These are phyloP conservation scores for Diploptera punctata DNA, from an alignment of 2,888 invertebrate species.

Conservation along the genomic window DNA sequence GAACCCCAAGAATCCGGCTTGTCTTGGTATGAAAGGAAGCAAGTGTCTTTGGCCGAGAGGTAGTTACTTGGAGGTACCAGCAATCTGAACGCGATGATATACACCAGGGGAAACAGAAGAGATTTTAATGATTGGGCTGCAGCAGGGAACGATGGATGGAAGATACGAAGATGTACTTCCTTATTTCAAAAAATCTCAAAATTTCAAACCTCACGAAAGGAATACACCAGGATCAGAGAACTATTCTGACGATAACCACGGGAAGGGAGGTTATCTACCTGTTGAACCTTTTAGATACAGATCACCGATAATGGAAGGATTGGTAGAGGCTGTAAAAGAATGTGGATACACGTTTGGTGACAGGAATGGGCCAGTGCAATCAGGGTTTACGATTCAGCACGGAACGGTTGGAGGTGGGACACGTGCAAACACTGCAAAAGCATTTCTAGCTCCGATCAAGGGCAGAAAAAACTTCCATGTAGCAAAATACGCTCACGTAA, in stretches of 20 bases:
- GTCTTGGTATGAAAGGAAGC: conserved; percentile 44
- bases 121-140: conserved; percentile 39
- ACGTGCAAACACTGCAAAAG: conserved; percentile 52
- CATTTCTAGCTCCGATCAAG: conserved; percentile 48
- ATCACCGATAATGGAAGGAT: conserved; percentile 50
- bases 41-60: conserved; percentile 53
- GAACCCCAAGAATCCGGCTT: conserved; percentile 52
- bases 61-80: conserved; percentile 52
- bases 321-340: conserved; percentile 51
- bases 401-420: conserved; percentile 51
- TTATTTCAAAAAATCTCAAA: conserved; percentile 86
- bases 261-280: conserved; percentile 50
- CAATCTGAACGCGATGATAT: conserved; percentile 35
- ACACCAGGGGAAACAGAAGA: conserved; percentile 32
- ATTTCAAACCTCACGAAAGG: conserved; percentile 54
- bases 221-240: background rate
- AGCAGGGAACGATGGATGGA: conserved; percentile 53
- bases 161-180: conserved; percentile 77
- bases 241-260: conserved; percentile 43
- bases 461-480: conserved; percentile 65
- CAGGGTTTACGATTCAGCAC: conserved; percentile 51
- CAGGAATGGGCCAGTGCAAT: conserved; percentile 52
- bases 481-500: conserved; percentile 64
- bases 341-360: conserved; percentile 51
- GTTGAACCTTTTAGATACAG: conserved; percentile 51